A percentile compares a stretch with the other conserved stretches of the same genome.
phyloP scores from a whole-genome alignment of 2,113 vertebrate species.

The Struthio camelus region DNA sequence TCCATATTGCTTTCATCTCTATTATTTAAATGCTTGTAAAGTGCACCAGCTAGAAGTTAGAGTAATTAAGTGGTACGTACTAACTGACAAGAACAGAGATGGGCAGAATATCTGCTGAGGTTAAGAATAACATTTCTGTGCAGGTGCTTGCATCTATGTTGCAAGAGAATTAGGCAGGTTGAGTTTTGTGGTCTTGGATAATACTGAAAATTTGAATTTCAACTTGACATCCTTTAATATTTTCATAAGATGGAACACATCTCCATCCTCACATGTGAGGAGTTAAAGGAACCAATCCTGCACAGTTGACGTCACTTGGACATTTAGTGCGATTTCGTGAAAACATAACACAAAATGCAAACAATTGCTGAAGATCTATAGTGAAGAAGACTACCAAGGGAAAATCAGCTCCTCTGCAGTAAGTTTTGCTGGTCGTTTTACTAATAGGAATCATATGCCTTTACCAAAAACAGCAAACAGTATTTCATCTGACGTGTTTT shows the following conservation, averaged over 20 bases:
- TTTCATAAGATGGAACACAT: neutral
- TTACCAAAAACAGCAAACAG: neutral
- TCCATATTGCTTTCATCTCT: neutral
- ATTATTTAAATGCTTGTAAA: neutral
- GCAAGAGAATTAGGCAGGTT: neutral
- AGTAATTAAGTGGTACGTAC: neutral
- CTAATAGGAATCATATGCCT: constrained; percentile 40
- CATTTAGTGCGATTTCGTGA: neutral
- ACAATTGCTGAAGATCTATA: neutral
- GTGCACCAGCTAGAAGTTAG: neutral
- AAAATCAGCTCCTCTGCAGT: neutral
- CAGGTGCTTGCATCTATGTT: neutral
- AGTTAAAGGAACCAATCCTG: neutral
- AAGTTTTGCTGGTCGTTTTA: constrained; percentile 26
- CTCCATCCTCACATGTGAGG: neutral
- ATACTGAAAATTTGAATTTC: neutral
- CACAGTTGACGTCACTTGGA: neutral
- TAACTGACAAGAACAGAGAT: neutral
- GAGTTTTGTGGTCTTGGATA: neutral
- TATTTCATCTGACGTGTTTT: constrained; percentile 15
- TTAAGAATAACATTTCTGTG: neutral
- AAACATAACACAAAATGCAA: neutral
- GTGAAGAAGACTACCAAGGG: neutral
- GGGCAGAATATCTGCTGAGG: neutral
- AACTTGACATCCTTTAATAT: neutral